Conservation (phyloP, 2,888 invertebrate genomes). For the Euplagia quadripunctaria region DNA sequence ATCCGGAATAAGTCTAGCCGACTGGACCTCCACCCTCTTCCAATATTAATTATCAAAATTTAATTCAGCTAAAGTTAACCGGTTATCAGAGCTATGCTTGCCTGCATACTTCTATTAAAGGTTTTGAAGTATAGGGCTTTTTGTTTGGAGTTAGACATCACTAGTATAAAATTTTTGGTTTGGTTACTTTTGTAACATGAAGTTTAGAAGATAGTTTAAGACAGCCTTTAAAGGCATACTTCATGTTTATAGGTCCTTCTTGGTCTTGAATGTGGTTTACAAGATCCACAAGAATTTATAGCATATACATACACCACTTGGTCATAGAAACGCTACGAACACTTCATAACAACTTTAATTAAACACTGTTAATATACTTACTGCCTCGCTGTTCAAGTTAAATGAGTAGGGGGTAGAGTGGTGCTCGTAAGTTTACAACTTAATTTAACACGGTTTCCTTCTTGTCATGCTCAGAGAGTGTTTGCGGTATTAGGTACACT, state of each 20-base stretch:
- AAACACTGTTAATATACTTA: slow-evolving; percentile 10
- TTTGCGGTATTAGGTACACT: background rate
- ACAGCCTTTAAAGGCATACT: background rate
- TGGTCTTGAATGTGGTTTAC: background rate
- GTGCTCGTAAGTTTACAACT: slow-evolving; percentile 8
- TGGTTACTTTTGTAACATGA: background rate
- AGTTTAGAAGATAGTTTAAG: background rate
- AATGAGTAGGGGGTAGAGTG: slow-evolving; percentile 5
- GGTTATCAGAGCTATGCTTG: too few relatives aligned
- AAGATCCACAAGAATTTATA: background rate
- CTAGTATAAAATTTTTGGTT: too few relatives aligned
- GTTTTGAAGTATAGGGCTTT: too few relatives aligned
- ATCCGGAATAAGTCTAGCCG: too few relatives aligned
- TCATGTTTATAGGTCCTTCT: background rate
- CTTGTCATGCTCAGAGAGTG: slow-evolving; percentile 2
- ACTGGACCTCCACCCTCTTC: too few relatives aligned
- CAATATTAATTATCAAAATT: too few relatives aligned
- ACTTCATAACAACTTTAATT: slow-evolving; percentile 3
- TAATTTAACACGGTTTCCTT: slow-evolving; percentile 9
- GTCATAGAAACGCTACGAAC: background rate
- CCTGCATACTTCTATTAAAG: too few relatives aligned
- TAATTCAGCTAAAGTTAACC: too few relatives aligned
- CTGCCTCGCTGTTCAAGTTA: background rate
- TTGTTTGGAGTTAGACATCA: too few relatives aligned
- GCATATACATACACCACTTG: background rate